Evolutionary conservation across 2,797 vertebrate species (phyloP), one percentile per base, ranked within the genome.

Genomic region (Synaphobranchus kaupii): DNA sequence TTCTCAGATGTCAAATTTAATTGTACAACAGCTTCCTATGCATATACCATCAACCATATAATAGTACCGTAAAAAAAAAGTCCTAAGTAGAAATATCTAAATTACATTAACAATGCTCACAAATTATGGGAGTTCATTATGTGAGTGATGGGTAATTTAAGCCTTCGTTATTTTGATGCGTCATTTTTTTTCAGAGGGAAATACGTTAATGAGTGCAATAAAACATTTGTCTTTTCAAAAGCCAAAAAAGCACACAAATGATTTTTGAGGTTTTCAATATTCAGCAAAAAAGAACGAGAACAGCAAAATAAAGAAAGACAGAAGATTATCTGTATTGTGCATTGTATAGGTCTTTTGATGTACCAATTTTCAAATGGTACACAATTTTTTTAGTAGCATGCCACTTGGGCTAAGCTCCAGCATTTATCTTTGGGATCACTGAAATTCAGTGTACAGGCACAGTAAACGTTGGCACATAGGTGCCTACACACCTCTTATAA

Each of bases 121-220:
- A 96, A 97, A 97, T 96, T 97, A 97, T 97, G 96, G 96, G 95
- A 97, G 98, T 97, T 98, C 96, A 97, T 97, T 97, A 97, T 96
- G 96, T 96, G 95, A 96, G 96, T 96, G 96, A 96, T 96, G 96
- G 96, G 97, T 98, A 98, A 98, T 98, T 97, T 98, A 97, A 95
- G 97, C 97, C 97, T 97, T 98, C 97, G 97, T 97, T 96, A 97
- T 97, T 97, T 96, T 96, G 96, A 96, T 96, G 96, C 96, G 96
- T 97, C 96, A 96, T 97, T 97, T 96, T 93, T 89, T 90, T 90
- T 92, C 94, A 94, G 93, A 96, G 97, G 97, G 96, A 97, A 97
- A 97, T 96, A 97, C 98, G 97, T 98, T 98, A 98, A 98, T 98
- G 97, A 98, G 97, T 96, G 96, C 95, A 97, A 97, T 97, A 96